Conservation (phyloP, 2,797 vertebrate genomes). For the Chromis chromis region DNA sequence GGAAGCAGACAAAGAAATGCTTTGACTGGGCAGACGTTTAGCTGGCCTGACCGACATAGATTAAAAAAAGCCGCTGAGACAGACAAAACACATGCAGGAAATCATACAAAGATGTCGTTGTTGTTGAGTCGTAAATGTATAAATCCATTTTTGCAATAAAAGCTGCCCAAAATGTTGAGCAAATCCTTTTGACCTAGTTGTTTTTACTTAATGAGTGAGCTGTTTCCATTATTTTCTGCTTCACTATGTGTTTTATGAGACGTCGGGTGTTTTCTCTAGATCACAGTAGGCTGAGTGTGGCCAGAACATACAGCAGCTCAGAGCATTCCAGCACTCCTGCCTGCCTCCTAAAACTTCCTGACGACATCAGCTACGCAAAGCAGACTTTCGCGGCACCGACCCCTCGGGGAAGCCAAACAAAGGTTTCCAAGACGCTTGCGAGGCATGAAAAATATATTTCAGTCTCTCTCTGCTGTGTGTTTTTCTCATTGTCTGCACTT, state of each 20-base stretch:
- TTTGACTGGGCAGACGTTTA: slow-evolving; percentile 46
- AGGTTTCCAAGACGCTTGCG: slow-evolving; percentile 28
- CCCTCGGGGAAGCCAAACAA: slow-evolving; percentile 15
- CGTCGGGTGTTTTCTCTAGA: slow-evolving; percentile 32
- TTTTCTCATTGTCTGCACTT: slow-evolving; percentile 44
- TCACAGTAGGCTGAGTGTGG: neutral
- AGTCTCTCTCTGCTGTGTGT: slow-evolving; percentile 18
- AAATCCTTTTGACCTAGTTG: neutral
- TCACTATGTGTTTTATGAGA: slow-evolving; percentile 48
- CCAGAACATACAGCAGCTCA: slow-evolving; percentile 21
- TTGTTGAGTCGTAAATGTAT: slow-evolving; percentile 2
- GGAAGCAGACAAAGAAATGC: slow-evolving; percentile 52
- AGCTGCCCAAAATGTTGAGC: slow-evolving; percentile 15
- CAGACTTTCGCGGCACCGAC: slow-evolving; percentile 10
- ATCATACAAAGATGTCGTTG: slow-evolving; percentile 28
- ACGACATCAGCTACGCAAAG: neutral
- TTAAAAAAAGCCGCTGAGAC: slow-evolving; percentile 21
- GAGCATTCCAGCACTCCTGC: slow-evolving; percentile 27
- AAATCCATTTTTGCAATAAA: slow-evolving; percentile 16
- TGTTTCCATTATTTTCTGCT: slow-evolving; percentile 49
- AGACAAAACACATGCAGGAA: neutral
- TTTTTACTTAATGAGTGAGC: slow-evolving; percentile 16
- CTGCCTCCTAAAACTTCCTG: slow-evolving; percentile 33
- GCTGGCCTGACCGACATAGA: neutral
- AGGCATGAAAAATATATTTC: slow-evolving; percentile 7